Evolutionary conservation across 1,140 invertebrate genomes (phyloP).

Genomic region (Spodoptera frugiperda): DNA sequence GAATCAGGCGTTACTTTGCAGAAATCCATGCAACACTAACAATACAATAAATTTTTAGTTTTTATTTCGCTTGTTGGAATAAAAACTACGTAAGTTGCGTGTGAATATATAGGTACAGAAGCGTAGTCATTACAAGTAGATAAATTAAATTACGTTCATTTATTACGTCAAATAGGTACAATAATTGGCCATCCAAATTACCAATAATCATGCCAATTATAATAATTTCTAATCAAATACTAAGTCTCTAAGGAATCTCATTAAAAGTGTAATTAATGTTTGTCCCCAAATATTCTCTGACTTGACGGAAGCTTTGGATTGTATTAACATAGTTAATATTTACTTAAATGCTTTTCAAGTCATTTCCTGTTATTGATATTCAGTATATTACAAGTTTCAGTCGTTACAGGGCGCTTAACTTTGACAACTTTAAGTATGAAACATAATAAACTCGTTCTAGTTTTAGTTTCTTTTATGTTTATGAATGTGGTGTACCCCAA

Average conservation of each 20-base stretch:
- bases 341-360: neutral
- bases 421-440: neutral
- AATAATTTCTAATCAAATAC: constrained; percentile 2
- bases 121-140: too few species aligned
- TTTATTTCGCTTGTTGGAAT: too few species aligned
- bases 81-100: too few species aligned
- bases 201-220: neutral
- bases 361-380: neutral
- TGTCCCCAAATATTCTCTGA: neutral
- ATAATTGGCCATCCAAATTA: neutral
- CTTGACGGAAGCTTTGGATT: constrained; percentile 3
- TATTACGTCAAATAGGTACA: neutral
- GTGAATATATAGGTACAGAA: too few species aligned
- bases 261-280: neutral
- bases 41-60: too few species aligned
- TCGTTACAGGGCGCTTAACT: neutral
- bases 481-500: neutral
- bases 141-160: neutral
- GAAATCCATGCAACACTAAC: too few species aligned
- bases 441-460: neutral
- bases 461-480: constrained; percentile 1
- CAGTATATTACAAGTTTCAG: neutral
- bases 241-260: neutral
- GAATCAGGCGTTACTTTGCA: too few species aligned
- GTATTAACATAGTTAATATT: constrained; percentile 6